Conservation (phyloP, 2,113 vertebrate genomes). For the Corydoras maculifer region DNA sequence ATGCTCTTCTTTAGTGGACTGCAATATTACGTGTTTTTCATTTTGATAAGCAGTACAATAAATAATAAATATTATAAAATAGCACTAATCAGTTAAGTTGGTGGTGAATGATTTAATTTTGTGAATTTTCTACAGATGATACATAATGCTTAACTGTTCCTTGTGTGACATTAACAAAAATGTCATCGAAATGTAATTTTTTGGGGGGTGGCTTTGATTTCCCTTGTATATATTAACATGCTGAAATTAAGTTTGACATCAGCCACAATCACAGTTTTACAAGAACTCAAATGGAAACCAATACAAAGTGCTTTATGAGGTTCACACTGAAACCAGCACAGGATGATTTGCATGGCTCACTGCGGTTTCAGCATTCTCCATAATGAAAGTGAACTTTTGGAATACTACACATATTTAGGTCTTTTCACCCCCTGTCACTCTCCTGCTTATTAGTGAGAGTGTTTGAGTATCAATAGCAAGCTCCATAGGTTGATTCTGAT, state of each 20-base stretch:
- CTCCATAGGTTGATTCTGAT: constrained; percentile 28
- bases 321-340: constrained; percentile 5
- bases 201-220: constrained; percentile 12
- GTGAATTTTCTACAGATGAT: constrained; percentile 6
- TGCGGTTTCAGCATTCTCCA: constrained; percentile 10
- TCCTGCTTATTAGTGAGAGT: constrained; percentile 26
- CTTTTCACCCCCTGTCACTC: constrained; percentile 8
- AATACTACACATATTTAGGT: neutral
- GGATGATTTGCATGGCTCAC: constrained; percentile 20
- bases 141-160: no score
- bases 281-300: constrained; percentile 19
- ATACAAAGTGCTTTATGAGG: constrained; percentile 9
- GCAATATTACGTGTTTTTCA: constrained; percentile 42
- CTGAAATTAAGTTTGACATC: constrained; percentile 25
- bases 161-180: neutral
- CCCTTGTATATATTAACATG: constrained; percentile 8
- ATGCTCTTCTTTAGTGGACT: constrained; percentile 66
- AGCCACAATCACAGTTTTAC: constrained; percentile 32
- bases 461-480: constrained; percentile 31
- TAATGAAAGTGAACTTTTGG: constrained; percentile 2
- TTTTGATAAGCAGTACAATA: constrained; percentile 34
- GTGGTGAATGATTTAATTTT: constrained; percentile 19
- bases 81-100: constrained; percentile 22
- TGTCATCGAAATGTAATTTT: neutral
- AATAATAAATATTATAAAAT: constrained; percentile 22